Evolutionary conservation across 2,888 invertebrate species (phyloP).

Genomic region (Drosophila borborema): DNA sequence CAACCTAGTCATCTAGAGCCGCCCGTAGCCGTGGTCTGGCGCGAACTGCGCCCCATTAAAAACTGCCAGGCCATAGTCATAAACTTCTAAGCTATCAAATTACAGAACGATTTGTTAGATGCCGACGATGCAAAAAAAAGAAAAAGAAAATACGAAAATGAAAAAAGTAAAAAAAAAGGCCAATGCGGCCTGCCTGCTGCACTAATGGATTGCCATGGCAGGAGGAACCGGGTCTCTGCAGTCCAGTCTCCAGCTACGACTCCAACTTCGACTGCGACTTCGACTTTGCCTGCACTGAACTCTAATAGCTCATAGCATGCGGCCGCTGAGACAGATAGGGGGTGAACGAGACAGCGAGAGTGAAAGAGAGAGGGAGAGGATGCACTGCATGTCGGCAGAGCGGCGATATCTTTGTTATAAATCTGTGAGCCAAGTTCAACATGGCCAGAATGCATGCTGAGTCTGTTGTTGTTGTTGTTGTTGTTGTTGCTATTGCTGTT

Average conservation of each 20-base stretch:
- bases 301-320: slow-evolving; percentile 78
- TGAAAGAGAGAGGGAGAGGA: slow-evolving; percentile 31
- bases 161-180: slow-evolving; percentile 16
- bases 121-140: slow-evolving; percentile 67
- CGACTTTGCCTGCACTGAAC: slow-evolving; percentile 66
- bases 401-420: slow-evolving; percentile 84
- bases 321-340: slow-evolving; percentile 23
- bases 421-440: slow-evolving; percentile 80
- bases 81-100: slow-evolving; percentile 82
- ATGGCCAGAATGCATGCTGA: slow-evolving; percentile 71
- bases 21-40: slow-evolving; percentile 48
- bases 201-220: slow-evolving; percentile 74
- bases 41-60: slow-evolving; percentile 76
- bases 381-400: slow-evolving; percentile 76
- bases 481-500: slow-evolving; percentile 47
- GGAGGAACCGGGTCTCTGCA: slow-evolving; percentile 44
- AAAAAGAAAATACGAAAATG: slow-evolving; percentile 16
- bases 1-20: slow-evolving; percentile 40
- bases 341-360: not conserved
- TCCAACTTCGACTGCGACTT: slow-evolving; percentile 29
- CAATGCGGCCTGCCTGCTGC: slow-evolving; percentile 49
- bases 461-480: slow-evolving; percentile 64
- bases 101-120: slow-evolving; percentile 83
- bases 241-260: slow-evolving; percentile 15
- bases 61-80: slow-evolving; percentile 78